Base-by-base conservation (phyloP, 2,888 invertebrate genomes). In the Sinelater perroti region DNA sequence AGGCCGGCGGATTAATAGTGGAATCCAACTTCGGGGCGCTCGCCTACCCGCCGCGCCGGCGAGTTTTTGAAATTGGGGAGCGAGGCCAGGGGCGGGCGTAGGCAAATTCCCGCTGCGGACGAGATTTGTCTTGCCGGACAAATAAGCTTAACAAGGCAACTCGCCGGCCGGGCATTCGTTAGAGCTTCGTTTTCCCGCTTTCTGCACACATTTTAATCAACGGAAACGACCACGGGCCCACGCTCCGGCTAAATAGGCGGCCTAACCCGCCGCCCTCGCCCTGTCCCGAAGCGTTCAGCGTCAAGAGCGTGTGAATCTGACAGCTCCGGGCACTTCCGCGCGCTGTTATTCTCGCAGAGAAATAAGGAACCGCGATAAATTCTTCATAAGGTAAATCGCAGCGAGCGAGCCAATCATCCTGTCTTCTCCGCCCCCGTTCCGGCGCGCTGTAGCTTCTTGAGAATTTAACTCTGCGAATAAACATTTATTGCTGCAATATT, bases 301-400 rank as follows among this genome's bases (percentile, higher is more conserved):
- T 56, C 49, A 54, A 69, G 64, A 63, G 51, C 60, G 69, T 70
- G 71, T 69, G 71, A 72, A 70, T 69, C 68, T 70, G 72, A 72
- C 73, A 73, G 71, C 67, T 68, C 66, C 45, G 67, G 69, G 67
- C 66, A 64, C 67, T 66, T 52, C 45, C 66, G 66, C 59, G 63
- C 63, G 56, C 33, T 14, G 63, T 71, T 70, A 70, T 71, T 68
- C 65, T 66, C 62, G 65, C 60, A 62, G 64, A 62, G 67, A 70
- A 67, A 68, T 66, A 72, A 72, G 70, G 68, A 67, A 67, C 57
- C 65, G 67, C 68, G 67, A 70, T 73, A 72, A 73, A 75, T 72
- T 70, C 70, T 67, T 70, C 71, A 69, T 72, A 72, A 72, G 70
- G 72, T 72, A 72, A 72, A 71, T 72, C 72, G 68, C 63, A 67